phyloP scores from a whole-genome alignment of 2,888 invertebrate genomes.

The Pemphredon lugubris region DNA sequence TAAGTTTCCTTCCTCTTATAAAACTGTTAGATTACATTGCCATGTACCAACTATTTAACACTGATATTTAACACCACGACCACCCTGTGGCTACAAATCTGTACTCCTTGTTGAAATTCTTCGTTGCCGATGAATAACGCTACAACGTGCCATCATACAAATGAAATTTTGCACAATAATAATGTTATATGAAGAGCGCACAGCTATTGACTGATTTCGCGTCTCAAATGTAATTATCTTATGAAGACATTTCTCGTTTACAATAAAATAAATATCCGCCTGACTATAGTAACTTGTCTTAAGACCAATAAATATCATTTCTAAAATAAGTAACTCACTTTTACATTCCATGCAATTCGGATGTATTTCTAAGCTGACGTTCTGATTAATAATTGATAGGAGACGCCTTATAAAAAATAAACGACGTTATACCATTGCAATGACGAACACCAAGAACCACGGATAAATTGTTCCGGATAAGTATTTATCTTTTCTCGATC shows the following conservation, averaged over 20 bases:
- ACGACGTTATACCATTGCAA: no score
- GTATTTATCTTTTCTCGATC: no score
- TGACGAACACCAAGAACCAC: no score
- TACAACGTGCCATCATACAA: neutral
- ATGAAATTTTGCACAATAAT: neutral
- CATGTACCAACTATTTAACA: constrained; percentile 41
- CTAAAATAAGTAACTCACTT: neutral
- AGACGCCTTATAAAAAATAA: neutral
- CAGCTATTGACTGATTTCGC: no score
- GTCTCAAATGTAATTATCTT: no score
- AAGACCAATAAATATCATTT: constrained; percentile 3
- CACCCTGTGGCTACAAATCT: constrained; percentile 4
- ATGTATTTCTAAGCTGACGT: neutral
- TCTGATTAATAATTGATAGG: neutral
- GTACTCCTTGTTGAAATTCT: constrained; percentile 10
- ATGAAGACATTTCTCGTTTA: constrained; percentile 24
- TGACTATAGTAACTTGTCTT: neutral
- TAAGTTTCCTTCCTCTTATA: constrained; percentile 35
- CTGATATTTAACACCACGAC: constrained; percentile 5
- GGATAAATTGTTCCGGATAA: no score
- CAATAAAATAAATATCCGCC: constrained; percentile 9
- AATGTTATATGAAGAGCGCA: no score
- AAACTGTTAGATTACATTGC: constrained; percentile 38
- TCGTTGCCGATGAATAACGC: constrained; percentile 7
- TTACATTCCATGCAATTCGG: neutral